A percentile compares a stretch with the other conserved stretches of the same genome.
Evolutionary conservation across 2,888 invertebrate species (phyloP).

Genomic region (Caenorhabditis panamensis): DNA sequence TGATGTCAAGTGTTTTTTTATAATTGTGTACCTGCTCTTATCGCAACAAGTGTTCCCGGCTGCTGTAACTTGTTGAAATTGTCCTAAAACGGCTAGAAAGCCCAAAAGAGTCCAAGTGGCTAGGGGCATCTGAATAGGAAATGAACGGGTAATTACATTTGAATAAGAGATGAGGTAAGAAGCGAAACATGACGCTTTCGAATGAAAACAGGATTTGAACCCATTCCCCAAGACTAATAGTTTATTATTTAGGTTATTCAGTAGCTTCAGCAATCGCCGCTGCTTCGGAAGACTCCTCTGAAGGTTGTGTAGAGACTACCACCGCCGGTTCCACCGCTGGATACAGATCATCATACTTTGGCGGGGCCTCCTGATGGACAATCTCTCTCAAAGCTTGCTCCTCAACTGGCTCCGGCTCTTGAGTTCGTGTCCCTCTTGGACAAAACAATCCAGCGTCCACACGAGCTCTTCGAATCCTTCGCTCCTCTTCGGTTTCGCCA

Average conservation of each 20-base stretch:
- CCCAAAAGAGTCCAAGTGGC: conserved; percentile 1
- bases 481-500: neutral
- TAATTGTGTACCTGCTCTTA: neutral
- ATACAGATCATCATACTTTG: conserved; percentile 36
- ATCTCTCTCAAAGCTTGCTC: conserved; percentile 23
- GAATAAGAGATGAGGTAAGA: neutral
- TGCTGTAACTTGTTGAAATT: neutral
- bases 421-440: neutral
- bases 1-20: too few relatives aligned
- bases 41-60: conserved; percentile 17
- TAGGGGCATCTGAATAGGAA: neutral
- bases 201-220: neutral
- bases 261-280: neutral
- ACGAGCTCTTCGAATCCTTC: neutral
- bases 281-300: neutral
- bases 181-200: conserved; percentile 1
- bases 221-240: neutral
- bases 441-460: neutral
- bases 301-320: neutral
- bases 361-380: conserved; percentile 21
- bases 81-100: neutral
- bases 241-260: neutral
- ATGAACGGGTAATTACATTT: neutral
- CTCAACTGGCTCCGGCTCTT: neutral
- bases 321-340: too few relatives aligned